Evolutionary conservation across 2,888 invertebrate genomes (phyloP), one percentile per base, ranked within the genome.

Genomic region (Aradus depressus): DNA sequence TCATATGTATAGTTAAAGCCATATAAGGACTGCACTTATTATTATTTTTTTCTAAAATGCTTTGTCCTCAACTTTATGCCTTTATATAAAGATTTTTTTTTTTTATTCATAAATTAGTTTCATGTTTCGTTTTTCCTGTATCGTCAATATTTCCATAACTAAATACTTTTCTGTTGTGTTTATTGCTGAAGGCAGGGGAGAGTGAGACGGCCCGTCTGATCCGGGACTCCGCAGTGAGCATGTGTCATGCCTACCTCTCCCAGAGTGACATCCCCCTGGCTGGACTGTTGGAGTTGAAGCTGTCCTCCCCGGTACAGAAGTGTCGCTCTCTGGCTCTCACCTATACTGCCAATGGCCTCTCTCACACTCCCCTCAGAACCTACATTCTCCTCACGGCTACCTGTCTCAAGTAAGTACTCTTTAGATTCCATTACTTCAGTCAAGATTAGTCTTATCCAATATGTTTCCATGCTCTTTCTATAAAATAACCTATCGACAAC

Each of bases 321-420:
- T 32, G 34, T 10, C 44, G 44, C 8, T 44, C 44, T 3, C 25
- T 44, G 22, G 44, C 44, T 14, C 44, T 44, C 23, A 44, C 28
- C 14, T 34, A 21, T n/a, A 44, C 35, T 12, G 19, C 32, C 22
- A 44, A 44, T 23, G 18, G 34, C 25, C 44, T 44, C n/a, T 10
- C 32, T 4, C 44, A 32, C 10, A 31, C 35, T 10, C 31, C 44
- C 16, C 44, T 44, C 16, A 19, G 44, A 19, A 44, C 44, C 16
- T 44, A 44, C 22, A 16, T 44, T 21, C 44, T 44, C 25, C 22
- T 44, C 10, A 35, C 19, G 14, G 28, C 44, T 16, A 31, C 44
- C 16, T 44, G 44, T 16, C 22, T 44, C 14, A 44, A 35, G 44
- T 44, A 32, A 10, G 25, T 34, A 34, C n/a, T 28, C 8, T n/a